phyloP scores from a whole-genome alignment of 1,140 invertebrate species.

The honey bee (Apis mellifera) region DNA sequence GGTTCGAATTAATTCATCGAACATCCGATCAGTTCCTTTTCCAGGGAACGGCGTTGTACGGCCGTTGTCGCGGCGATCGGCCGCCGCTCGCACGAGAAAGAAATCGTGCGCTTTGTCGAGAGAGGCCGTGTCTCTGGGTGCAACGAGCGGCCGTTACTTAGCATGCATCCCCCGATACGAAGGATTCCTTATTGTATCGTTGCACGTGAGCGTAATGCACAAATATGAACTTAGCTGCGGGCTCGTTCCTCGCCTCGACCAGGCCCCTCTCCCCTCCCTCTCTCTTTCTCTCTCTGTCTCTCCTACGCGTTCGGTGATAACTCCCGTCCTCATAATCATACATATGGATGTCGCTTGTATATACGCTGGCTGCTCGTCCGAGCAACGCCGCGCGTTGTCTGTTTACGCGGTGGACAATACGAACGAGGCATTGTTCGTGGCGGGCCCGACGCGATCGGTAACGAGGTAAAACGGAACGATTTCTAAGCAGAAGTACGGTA shows the following conservation, averaged over 20 bases:
- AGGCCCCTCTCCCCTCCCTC: slow-evolving; percentile 31
- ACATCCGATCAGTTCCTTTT: slow-evolving; percentile 29
- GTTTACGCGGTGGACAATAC: slow-evolving; percentile 50
- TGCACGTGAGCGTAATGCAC: slow-evolving; percentile 81
- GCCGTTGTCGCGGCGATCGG: background rate
- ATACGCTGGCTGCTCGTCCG: slow-evolving; percentile 55
- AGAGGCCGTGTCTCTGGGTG: slow-evolving; percentile 46
- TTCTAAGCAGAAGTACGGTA: slow-evolving; percentile 22
- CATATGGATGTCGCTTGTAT: slow-evolving; percentile 75
- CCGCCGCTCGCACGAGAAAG: slow-evolving; percentile 32
- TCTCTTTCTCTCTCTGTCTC: slow-evolving; percentile 15
- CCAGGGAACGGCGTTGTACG: slow-evolving; percentile 13
- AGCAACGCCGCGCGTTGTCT: background rate
- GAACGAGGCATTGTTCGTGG: slow-evolving; percentile 47
- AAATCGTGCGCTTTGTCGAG: slow-evolving; percentile 19
- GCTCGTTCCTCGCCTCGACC: slow-evolving; percentile 60
- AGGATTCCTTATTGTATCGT: slow-evolving; percentile 82
- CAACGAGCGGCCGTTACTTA: slow-evolving; percentile 72
- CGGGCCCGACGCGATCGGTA: slow-evolving; percentile 15
- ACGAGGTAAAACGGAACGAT: slow-evolving; percentile 39
- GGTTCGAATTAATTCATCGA: slow-evolving; percentile 51
- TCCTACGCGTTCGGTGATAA: slow-evolving; percentile 71
- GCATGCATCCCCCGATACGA: slow-evolving; percentile 80
- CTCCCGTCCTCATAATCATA: slow-evolving; percentile 79
- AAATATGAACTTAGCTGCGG: slow-evolving; percentile 78